A percentile compares a stretch with the other conserved stretches of the same genome.
Evolutionary conservation across 2,888 invertebrate genomes (phyloP).

Genomic region (Diabrotica balteata): DNA sequence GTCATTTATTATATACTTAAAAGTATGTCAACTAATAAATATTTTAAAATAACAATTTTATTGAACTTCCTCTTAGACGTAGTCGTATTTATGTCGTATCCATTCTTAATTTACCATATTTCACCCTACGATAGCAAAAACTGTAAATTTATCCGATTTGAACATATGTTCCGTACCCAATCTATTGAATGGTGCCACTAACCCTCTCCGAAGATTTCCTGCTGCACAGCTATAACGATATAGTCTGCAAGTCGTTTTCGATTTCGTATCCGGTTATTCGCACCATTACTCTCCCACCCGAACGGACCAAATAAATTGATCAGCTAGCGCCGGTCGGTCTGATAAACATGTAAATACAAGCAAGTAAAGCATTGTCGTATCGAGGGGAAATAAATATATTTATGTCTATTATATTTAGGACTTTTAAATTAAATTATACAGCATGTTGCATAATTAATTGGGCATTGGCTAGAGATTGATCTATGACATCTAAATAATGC

Average conservation of each 20-base stretch:
- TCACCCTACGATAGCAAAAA: not conserved
- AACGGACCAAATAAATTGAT: slow-evolving; percentile 50
- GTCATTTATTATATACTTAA: no score
- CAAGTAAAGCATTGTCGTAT: slow-evolving; percentile 44
- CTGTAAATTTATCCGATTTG: not conserved
- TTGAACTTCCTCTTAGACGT: no score
- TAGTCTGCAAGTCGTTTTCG: slow-evolving; percentile 43
- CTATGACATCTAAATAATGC: no score
- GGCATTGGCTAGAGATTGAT: no score
- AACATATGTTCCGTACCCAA: slow-evolving; percentile 4
- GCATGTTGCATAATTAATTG: no score
- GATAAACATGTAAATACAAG: slow-evolving; percentile 59
- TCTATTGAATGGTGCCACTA: slow-evolving; percentile 11
- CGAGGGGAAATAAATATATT: slow-evolving; percentile 44
- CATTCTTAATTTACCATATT: no score
- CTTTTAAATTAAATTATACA: no score
- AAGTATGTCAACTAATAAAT: no score
- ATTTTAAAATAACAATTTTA: no score
- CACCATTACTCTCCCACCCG: slow-evolving; percentile 17
- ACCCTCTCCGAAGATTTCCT: slow-evolving; percentile 20
- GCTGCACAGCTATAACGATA: slow-evolving; percentile 22
- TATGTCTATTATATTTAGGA: no score
- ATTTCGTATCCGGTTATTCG: slow-evolving; percentile 48
- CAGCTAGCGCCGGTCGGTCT: slow-evolving; percentile 50
- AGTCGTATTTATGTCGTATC: no score